Conservation (phyloP, 2,888 invertebrate species). For the Erebia palarica region DNA sequence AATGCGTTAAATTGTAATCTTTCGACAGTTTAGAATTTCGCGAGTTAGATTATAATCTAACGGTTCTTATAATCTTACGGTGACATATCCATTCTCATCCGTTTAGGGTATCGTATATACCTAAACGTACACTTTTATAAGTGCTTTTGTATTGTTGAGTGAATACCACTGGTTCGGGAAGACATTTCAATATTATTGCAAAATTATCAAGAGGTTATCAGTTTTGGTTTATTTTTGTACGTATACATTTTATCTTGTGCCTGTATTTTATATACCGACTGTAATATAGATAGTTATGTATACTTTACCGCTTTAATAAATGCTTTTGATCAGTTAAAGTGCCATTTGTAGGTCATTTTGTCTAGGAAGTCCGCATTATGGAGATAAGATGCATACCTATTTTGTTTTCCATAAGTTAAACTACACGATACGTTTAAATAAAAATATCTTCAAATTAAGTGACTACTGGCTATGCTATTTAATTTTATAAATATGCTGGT, state of each 20-base stretch:
- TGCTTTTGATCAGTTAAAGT: conserved; percentile 12
- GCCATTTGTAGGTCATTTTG: conserved; percentile 15
- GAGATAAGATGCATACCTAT: too few species aligned
- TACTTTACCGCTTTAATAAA: conserved; percentile 13
- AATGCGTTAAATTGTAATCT: too few species aligned
- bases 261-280: conserved; percentile 26
- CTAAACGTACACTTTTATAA: too few species aligned
- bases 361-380: background rate
- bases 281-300: conserved; percentile 31
- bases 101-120: too few species aligned
- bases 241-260: conserved; percentile 30
- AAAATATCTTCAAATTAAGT: background rate
- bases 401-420: background rate
- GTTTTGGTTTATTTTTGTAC: background rate
- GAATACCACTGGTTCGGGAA: too few species aligned
- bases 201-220: conserved; percentile 13
- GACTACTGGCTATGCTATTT: background rate
- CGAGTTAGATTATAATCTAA: too few species aligned
- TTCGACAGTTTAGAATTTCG: too few species aligned
- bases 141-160: too few species aligned
- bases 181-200: background rate
- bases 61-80: too few species aligned
- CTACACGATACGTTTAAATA: too few species aligned
- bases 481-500: background rate
- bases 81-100: too few species aligned